Evolutionary conservation across 2,113 vertebrate genomes (phyloP), one percentile per base, ranked within the genome.

Genomic region (Gymnarchus niloticus): DNA sequence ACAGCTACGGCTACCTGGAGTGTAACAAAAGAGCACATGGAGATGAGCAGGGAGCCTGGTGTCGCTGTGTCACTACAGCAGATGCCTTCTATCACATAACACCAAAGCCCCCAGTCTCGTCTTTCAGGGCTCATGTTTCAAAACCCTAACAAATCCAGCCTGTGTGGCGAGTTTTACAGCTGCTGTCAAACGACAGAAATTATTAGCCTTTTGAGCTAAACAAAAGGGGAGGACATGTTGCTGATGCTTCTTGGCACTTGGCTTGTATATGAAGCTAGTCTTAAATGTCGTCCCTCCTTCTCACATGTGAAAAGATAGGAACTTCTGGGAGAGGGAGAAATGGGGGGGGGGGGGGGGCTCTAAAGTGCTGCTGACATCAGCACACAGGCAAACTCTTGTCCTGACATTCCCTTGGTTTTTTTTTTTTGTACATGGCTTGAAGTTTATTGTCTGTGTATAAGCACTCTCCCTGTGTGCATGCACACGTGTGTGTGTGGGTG

Each of bases 401-500:
- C 52, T 54, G 25, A 12, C 44, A 44, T 44, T 76, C 21, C 21
- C 9, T 48, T 78, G 12, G 23, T 2, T 48, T 78, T 48, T 19
- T 69, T 69, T 37, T 41, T 19, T 3, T 37, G 65, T 73, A 73
- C 33, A 25, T 82, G 61, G 23, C 81, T 84, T 56, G 56, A 37
- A 25, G 69, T 84, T 81, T 78, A 7, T 37, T 33, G 23, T n/a
- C 7, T 14, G 0, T 82, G 25, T 82, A 12, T 82, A 41, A 25
- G 25, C 80, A 82, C 49, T 54, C 12, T 51, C 10, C 21, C 9
- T 51, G 85, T 86, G 86, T 56, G 56, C 25, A 81, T 57, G 85
- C n/a, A 84, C 89, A 86, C 87, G 83, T 84, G 56, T 46, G 88
- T 85, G 84, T 82, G 78, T 87, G 88, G 91, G 90, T 94, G 93